A percentile compares a stretch with the other conserved stretches of the same genome.
Conservation (phyloP, 2,888 invertebrate genomes). For the Drosophila merina region DNA sequence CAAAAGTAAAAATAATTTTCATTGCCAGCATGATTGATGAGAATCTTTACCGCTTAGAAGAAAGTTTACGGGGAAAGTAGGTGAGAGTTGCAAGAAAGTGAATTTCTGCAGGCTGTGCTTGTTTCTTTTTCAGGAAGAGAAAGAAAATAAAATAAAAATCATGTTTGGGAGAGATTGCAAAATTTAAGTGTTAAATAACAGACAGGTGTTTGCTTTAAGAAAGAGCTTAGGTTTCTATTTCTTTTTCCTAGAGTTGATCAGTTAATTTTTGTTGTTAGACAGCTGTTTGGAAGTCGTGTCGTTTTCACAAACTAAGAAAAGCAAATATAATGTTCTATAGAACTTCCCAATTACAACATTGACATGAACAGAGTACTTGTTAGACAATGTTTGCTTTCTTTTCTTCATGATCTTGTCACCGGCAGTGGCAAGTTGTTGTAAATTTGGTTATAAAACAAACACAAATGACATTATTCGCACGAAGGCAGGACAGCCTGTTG, state of each 20-base stretch:
- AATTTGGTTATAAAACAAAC: conserved; percentile 76
- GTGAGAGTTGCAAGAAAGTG: conserved; percentile 18
- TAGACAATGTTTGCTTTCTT: conserved; percentile 16
- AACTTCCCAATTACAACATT: conserved; percentile 11
- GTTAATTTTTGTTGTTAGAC: conserved; percentile 12
- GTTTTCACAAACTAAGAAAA: background rate
- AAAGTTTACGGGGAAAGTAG: background rate
- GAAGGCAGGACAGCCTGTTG: conserved; percentile 68
- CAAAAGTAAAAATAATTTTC: conserved; percentile 13
- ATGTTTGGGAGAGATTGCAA: conserved; percentile 27
- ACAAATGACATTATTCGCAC: conserved; percentile 79
- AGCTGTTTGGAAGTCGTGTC: background rate
- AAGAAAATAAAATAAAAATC: conserved; percentile 17
- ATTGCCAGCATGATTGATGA: conserved; percentile 9
- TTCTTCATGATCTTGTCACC: conserved; percentile 26
- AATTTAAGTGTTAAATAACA: conserved; percentile 16
- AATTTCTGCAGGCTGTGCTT: background rate
- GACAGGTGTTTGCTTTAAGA: conserved; percentile 62
- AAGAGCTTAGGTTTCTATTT: conserved; percentile 17
- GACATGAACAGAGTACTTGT: conserved; percentile 38
- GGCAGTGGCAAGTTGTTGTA: conserved; percentile 64
- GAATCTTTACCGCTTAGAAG: background rate
- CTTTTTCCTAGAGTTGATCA: conserved; percentile 9
- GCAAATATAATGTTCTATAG: background rate
- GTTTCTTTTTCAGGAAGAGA: conserved; percentile 19